Percentiles rank a stretch among this genome's conserved stretches.
phyloP scores from a whole-genome alignment of 2,113 vertebrate genomes.

The Carettochelys insculpta region DNA sequence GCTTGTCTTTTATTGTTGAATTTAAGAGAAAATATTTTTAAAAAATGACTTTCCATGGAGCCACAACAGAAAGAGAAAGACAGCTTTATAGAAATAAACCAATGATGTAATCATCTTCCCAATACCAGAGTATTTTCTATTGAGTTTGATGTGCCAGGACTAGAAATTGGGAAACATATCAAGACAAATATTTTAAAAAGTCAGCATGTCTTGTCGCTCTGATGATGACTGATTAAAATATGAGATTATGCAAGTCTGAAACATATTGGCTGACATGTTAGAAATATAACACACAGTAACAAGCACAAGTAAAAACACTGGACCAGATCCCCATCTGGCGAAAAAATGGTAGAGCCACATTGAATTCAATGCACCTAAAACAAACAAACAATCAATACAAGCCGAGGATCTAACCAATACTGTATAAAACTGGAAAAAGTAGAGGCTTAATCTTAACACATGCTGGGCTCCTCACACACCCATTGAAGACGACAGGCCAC shows the following conservation, averaged over 20 bases:
- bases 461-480: background rate
- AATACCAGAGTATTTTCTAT: conserved; percentile 64
- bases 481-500: background rate
- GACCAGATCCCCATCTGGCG: background rate
- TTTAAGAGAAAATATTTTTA: conserved; percentile 67
- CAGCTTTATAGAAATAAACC: conserved; percentile 67
- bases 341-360: background rate
- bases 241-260: conserved; percentile 77
- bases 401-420: background rate
- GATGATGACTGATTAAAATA: conserved; percentile 78
- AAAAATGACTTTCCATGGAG: conserved; percentile 45
- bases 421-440: background rate
- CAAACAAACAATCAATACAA: background rate
- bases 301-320: conserved; percentile 49
- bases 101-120: conserved; percentile 70
- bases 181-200: conserved; percentile 80
- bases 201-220: conserved; percentile 75
- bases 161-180: conserved; percentile 76
- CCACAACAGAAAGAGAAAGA: conserved; percentile 61
- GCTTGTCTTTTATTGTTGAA: conserved; percentile 35
- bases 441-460: background rate
- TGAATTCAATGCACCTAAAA: background rate
- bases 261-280: conserved; percentile 75
- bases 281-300: conserved; percentile 64
- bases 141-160: conserved; percentile 80